Base-by-base conservation (phyloP, 2,113 vertebrate genomes). In the Sardina pilchardus region DNA sequence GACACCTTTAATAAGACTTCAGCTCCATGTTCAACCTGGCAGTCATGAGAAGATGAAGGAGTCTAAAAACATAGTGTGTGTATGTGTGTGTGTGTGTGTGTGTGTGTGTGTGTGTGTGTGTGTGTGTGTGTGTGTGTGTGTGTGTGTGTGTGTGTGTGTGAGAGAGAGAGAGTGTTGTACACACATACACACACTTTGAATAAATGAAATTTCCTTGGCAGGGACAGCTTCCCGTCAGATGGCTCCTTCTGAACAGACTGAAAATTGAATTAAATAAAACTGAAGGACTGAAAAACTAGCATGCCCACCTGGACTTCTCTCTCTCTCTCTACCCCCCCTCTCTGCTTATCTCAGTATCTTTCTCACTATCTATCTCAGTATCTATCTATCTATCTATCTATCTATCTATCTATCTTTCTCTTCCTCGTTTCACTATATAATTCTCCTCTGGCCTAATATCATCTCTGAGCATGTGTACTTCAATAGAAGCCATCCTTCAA, bases 371-470 rank as follows among this genome's bases (percentile, higher is more conserved):
- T 82, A 16, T 42, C 42, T 36, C 30, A 92, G 91, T 88, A 86
- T 89, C 88, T 87, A 82, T 89, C 88, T 87, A 81, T 90, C 89
- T 89, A 86, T 91, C 87, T 89, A 43, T 0, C 24, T 16, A 5
- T 50, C 26, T 30, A 16, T 3, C 5, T 82, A 0, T 82, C 82
- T 21, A 0, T n/a, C 47, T 53, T 14, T 56, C 82, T 12, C 63
- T 71, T 26, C 16, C n/a, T 71, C 26, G 16, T 71, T 30, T 71
- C 9, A 26, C 0, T 8, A 8, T 21, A n/a, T 6, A 4, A n/a
- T 7, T 63, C 56, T 26, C 5, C 56, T 63, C 24, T 10, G 16
- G 50, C 24, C n/a, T n/a, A 63, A 24, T 8, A 63, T 26, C 24
- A n/a, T 4, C 24, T 63, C 56, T 63, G 4, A n/a, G 24, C 21